Evolutionary conservation across 2,888 invertebrate genomes (phyloP), one percentile per base, ranked within the genome.

Genomic region (Minunthozetes semirufus): DNA sequence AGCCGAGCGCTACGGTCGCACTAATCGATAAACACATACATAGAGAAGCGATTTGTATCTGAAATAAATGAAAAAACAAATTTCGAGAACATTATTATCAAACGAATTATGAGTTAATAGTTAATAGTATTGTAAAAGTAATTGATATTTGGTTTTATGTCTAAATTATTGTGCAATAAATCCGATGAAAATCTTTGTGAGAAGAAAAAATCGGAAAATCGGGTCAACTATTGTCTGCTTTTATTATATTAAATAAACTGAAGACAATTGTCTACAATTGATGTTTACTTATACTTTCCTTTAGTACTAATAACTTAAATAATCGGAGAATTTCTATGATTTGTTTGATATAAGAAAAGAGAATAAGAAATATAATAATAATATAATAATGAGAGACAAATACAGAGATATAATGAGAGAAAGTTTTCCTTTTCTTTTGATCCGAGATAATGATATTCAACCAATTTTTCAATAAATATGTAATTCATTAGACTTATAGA

Each of bases 41-140:
- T 33, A 90, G 82, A 0, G 89, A 89, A 15, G 88, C 88, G 72
- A 88, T 87, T 83, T 89, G 90, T 74, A 91, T 89, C 90, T 91
- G 85, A 73, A 81, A 81, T 33, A 70, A 70, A 77, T 76, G 71
- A 17, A 46, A 75, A 72, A 59, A 17, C 42, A 42, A 42, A 42
- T 33, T 33, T 33, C 25, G 68, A 17, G 13, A 46, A 61, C 38
- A 17, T 25, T 75, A 22, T 74, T 33, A 29, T 25, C 15, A 4
- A 33, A 33, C 4, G 9, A 9, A 33, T 6, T 33, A 33, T 33
- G 33, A 33, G 33, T 33, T 33, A 33, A 33, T 33, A n/a, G n/a
- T n/a, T n/a, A n/a, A n/a, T n/a, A n/a, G 33, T 9, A 33, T 33
- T 33, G n/a, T n/a, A n/a, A n/a, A n/a, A n/a, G 33, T 33, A 33